Evolutionary conservation across 2,113 vertebrate genomes (phyloP).

Genomic region (Brachyistius frenatus): DNA sequence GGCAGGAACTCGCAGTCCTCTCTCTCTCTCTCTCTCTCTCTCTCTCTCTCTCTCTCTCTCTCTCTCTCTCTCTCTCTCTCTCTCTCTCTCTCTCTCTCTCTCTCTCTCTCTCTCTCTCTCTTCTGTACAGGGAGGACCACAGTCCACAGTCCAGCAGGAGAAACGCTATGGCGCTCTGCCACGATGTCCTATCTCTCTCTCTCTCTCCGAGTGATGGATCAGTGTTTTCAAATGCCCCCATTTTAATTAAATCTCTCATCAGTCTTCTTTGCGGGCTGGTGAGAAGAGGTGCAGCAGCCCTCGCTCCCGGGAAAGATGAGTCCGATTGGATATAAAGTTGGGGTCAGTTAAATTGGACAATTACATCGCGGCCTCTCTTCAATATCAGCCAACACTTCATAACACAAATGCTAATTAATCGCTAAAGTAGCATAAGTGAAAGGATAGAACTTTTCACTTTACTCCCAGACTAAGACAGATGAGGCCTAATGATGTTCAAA

Average conservation of each 20-base stretch:
- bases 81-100: neutral
- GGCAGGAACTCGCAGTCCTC: slow-evolving; percentile 7
- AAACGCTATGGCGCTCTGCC: slow-evolving; percentile 15
- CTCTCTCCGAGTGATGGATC: slow-evolving; percentile 37
- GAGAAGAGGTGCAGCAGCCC: slow-evolving; percentile 20
- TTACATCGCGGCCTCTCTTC: slow-evolving; percentile 19
- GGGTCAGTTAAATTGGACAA: slow-evolving; percentile 35
- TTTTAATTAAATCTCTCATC: slow-evolving; percentile 62
- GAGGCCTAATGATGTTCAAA: slow-evolving; percentile 66
- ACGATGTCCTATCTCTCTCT: slow-evolving; percentile 9
- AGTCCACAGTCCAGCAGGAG: slow-evolving; percentile 5
- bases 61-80: neutral
- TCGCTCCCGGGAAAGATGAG: slow-evolving; percentile 1
- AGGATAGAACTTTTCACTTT: slow-evolving; percentile 52
- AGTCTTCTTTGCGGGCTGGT: slow-evolving; percentile 32
- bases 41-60: slow-evolving; percentile 3
- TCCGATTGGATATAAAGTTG: slow-evolving; percentile 29
- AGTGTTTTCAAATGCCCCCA: slow-evolving; percentile 46
- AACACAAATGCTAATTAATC: slow-evolving; percentile 51
- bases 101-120: slow-evolving; percentile 12
- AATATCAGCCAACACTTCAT: slow-evolving; percentile 39
- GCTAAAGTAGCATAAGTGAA: slow-evolving; percentile 59
- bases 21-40: slow-evolving; percentile 8
- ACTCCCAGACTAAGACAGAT: slow-evolving; percentile 58
- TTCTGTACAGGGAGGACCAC: neutral